Evolutionary conservation across 2,797 vertebrate species (phyloP).

Genomic region (Betta splendens): DNA sequence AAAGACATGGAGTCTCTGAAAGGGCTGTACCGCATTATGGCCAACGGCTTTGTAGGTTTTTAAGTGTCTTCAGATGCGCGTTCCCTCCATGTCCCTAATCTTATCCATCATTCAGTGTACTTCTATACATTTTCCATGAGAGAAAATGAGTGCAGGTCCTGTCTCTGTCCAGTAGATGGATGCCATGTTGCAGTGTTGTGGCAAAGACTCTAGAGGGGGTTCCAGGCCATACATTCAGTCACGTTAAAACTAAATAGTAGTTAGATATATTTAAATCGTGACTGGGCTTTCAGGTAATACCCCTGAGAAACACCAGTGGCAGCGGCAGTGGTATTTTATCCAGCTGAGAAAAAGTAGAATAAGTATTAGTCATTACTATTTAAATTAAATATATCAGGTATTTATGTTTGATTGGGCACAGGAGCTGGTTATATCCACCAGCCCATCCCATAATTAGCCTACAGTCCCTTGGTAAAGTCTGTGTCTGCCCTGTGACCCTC

Average conservation of each 20-base stretch:
- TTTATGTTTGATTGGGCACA: slow-evolving; percentile 51
- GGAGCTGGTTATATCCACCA: slow-evolving; percentile 17
- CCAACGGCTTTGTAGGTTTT: slow-evolving; percentile 91
- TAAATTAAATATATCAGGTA: slow-evolving; percentile 51
- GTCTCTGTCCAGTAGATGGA: slow-evolving; percentile 42
- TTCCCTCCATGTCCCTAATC: background rate
- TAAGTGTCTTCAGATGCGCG: background rate
- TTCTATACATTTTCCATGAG: slow-evolving; percentile 23
- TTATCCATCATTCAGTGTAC: slow-evolving; percentile 15
- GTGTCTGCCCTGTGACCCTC: slow-evolving; percentile 34
- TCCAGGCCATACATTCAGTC: slow-evolving; percentile 25
- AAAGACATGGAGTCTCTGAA: slow-evolving; percentile 93
- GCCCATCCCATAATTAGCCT: slow-evolving; percentile 31
- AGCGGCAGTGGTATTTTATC: slow-evolving; percentile 34
- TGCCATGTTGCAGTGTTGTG: slow-evolving; percentile 35
- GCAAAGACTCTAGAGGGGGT: slow-evolving; percentile 48
- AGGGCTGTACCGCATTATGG: slow-evolving; percentile 94
- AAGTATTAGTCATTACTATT: slow-evolving; percentile 50
- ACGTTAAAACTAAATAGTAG: background rate
- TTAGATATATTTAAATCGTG: no score
- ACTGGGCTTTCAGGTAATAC: no score
- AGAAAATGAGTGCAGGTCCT: slow-evolving; percentile 26
- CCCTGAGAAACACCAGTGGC: slow-evolving; percentile 18
- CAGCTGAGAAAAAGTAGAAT: slow-evolving; percentile 43
- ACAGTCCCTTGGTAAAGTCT: slow-evolving; percentile 15